Conservation (phyloP, 1,140 invertebrate genomes). For the Aricia agestis region DNA sequence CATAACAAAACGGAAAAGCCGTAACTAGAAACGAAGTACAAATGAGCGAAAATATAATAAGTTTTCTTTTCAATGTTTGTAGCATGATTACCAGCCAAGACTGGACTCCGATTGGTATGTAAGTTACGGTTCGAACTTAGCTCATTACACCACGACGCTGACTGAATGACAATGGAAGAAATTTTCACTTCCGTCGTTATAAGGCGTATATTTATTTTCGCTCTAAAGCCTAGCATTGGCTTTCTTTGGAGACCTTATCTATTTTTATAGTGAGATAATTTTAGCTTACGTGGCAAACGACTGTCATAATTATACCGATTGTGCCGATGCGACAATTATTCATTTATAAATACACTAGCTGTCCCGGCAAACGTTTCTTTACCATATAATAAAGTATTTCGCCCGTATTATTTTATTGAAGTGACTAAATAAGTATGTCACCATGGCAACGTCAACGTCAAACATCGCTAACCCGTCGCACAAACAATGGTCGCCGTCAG, state of each 20-base stretch:
- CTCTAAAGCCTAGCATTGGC: slow-evolving; percentile 50
- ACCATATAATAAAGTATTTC: no score
- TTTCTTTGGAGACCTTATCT: slow-evolving; percentile 27
- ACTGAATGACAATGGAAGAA: slow-evolving; percentile 65
- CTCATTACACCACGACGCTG: slow-evolving; percentile 65
- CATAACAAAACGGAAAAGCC: background rate
- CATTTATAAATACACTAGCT: no score
- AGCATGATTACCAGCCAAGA: slow-evolving; percentile 60
- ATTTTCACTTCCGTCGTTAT: slow-evolving; percentile 60
- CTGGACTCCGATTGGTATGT: slow-evolving; percentile 65
- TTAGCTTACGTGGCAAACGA: no score
- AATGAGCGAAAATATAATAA: slow-evolving; percentile 47
- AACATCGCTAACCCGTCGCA: no score
- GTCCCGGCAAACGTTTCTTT: no score
- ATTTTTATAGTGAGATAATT: no score
- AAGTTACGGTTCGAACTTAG: slow-evolving; percentile 69
- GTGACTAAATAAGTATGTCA: no score
- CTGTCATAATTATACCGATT: no score
- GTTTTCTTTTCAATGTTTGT: slow-evolving; percentile 65
- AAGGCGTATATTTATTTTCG: slow-evolving; percentile 31
- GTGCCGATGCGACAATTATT: no score
- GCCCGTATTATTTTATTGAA: no score
- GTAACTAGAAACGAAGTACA: slow-evolving; percentile 18
- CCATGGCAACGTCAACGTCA: no score
- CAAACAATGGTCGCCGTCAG: no score